phyloP scores from a whole-genome alignment of 2,888 invertebrate species.

The Helicoverpa assulta region DNA sequence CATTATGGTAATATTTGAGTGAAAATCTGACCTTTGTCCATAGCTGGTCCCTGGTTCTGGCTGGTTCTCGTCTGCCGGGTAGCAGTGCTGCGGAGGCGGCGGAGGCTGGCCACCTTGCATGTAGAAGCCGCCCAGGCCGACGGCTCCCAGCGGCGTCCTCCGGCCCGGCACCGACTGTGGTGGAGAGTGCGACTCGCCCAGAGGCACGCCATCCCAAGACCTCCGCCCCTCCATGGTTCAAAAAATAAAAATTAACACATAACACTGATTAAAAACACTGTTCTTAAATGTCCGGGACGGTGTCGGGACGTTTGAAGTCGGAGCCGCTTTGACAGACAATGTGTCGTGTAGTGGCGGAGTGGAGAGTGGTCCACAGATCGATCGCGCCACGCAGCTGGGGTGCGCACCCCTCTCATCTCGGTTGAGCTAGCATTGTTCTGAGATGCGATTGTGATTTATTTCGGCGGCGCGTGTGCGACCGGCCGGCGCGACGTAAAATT shows the following conservation, averaged over 20 bases:
- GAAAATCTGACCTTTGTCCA: slow-evolving; percentile 81
- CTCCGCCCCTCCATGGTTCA: slow-evolving; percentile 86
- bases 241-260: slow-evolving; percentile 77
- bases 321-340: slow-evolving; percentile 82
- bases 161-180: slow-evolving; percentile 92
- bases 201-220: slow-evolving; percentile 86
- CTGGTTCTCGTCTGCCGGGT: slow-evolving; percentile 94
- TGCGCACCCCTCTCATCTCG: slow-evolving; percentile 88
- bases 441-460: slow-evolving; percentile 85
- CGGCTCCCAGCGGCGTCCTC: slow-evolving; percentile 95
- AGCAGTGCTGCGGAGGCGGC: slow-evolving; percentile 89
- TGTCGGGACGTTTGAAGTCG: slow-evolving; percentile 69
- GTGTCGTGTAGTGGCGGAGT: slow-evolving; percentile 73
- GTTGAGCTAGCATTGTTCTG: slow-evolving; percentile 80
- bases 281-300: slow-evolving; percentile 60
- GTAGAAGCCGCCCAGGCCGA: slow-evolving; percentile 96
- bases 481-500: slow-evolving; percentile 66
- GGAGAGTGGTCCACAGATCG: slow-evolving; percentile 86
- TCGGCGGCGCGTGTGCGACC: slow-evolving; percentile 72
- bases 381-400: slow-evolving; percentile 89
- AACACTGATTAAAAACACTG: slow-evolving; percentile 69
- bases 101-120: slow-evolving; percentile 92
- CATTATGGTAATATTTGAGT: slow-evolving; percentile 8
- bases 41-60: slow-evolving; percentile 92
- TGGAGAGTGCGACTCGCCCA: slow-evolving; percentile 87